Conservation (phyloP, 2,113 vertebrate species). For the Saguinus imperator region DNA sequence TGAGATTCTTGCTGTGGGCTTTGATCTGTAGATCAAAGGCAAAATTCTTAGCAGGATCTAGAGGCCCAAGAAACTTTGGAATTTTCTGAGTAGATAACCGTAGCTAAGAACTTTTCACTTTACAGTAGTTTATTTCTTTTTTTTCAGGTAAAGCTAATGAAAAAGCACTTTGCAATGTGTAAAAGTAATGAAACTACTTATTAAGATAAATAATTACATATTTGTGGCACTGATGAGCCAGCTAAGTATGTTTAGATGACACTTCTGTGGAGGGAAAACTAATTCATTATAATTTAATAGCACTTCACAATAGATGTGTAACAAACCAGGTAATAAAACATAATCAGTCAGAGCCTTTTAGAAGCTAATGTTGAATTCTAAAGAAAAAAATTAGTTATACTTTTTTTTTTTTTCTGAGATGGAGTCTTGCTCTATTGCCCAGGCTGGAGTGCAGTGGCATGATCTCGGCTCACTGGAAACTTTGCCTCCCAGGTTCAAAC, state of each 20-base stretch:
- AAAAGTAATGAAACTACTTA: constrained; percentile 54
- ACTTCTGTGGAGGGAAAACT: neutral
- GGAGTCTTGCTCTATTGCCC: too few species aligned
- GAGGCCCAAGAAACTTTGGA: constrained; percentile 13
- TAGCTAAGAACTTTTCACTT: neutral
- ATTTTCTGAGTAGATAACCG: neutral
- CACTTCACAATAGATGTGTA: constrained; percentile 61
- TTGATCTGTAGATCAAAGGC: constrained; percentile 62
- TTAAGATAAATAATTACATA: constrained; percentile 69
- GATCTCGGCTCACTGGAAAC: too few species aligned
- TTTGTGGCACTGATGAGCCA: constrained; percentile 43
- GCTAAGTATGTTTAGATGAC: constrained; percentile 61
- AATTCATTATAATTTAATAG: constrained; percentile 40
- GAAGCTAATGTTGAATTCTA: constrained; percentile 35
- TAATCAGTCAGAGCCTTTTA: constrained; percentile 64
- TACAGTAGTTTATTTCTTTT: neutral
- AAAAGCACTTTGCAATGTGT: constrained; percentile 59
- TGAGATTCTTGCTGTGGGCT: constrained; percentile 42
- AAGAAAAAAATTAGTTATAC: neutral
- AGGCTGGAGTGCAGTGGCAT: too few species aligned
- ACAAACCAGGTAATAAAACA: constrained; percentile 73
- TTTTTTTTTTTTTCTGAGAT: too few species aligned
- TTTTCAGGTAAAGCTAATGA: constrained; percentile 43
- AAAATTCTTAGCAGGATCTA: constrained; percentile 27
- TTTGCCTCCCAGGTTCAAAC: too few species aligned